Percentiles rank a stretch among this genome's conserved stretches.
Conservation (phyloP, 2,888 invertebrate genomes). For the Pharmacophagus antenor region DNA sequence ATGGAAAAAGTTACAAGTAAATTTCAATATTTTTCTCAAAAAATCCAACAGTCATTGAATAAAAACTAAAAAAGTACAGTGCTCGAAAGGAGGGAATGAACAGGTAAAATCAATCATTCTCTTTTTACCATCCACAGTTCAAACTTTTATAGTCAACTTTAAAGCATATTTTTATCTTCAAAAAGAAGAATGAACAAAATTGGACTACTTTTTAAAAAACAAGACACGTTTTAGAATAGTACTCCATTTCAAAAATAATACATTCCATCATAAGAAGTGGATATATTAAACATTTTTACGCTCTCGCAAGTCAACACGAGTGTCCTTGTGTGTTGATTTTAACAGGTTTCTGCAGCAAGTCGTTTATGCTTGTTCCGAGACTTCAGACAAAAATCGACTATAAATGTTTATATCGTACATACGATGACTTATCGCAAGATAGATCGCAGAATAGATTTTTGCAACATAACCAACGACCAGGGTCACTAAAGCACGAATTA, state of each 20-base stretch:
- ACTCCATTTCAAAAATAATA: constrained; percentile 3
- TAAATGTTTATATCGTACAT: constrained; percentile 19
- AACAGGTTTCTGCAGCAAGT: constrained; percentile 48
- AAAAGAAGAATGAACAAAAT: too few relatives aligned
- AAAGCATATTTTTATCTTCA: too few relatives aligned
- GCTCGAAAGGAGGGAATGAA: too few relatives aligned
- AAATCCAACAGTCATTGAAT: too few relatives aligned
- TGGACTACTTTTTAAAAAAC: too few relatives aligned
- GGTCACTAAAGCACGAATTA: constrained; percentile 31
- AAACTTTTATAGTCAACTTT: too few relatives aligned
- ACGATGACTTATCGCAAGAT: constrained; percentile 30
- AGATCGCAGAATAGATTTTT: constrained; percentile 30
- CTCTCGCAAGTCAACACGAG: constrained; percentile 38
- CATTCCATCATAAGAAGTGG: background rate
- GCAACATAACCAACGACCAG: constrained; percentile 31
- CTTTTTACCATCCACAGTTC: too few relatives aligned
- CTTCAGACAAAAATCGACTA: constrained; percentile 32
- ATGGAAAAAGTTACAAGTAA: too few relatives aligned
- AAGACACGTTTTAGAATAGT: too few relatives aligned
- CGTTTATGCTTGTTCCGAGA: constrained; percentile 35
- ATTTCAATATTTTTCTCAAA: too few relatives aligned
- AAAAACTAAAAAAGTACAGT: too few relatives aligned
- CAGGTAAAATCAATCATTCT: too few relatives aligned
- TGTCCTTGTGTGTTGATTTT: constrained; percentile 50
- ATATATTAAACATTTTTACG: constrained; percentile 34